Percentiles rank a stretch among this genome's conserved stretches.
Evolutionary conservation across 2,113 vertebrate genomes (phyloP).

Genomic region (Hippocampus barbouri): DNA sequence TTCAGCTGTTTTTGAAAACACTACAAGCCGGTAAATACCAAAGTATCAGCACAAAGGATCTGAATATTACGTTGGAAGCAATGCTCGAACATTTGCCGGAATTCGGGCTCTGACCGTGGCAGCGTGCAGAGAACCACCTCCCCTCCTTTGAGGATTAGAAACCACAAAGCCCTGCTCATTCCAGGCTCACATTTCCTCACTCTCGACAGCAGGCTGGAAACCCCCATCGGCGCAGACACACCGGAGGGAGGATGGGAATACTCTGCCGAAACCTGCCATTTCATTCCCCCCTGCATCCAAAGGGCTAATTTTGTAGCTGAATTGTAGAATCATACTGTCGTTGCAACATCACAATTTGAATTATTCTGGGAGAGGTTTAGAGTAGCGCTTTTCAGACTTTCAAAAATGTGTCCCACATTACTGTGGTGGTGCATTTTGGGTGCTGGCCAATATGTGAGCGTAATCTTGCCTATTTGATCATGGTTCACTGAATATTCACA

Average conservation of each 20-base stretch:
- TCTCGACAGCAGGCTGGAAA: constrained; percentile 42
- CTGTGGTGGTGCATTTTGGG: constrained; percentile 3
- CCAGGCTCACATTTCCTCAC: constrained; percentile 44
- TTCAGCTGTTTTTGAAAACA: constrained; percentile 4
- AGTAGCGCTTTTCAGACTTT: not conserved
- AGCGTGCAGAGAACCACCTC: constrained; percentile 14
- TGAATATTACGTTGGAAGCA: constrained; percentile 12
- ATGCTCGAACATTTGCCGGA: constrained; percentile 5
- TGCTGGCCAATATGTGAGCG: not conserved
- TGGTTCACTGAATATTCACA: not conserved
- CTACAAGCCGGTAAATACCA: not conserved
- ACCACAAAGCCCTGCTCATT: constrained; percentile 58
- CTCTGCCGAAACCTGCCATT: not conserved
- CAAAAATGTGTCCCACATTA: constrained; percentile 17
- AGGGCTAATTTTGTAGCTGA: not conserved
- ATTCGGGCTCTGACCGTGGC: constrained; percentile 17
- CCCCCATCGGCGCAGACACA: constrained; percentile 33
- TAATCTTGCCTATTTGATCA: not conserved
- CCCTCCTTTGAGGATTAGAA: constrained; percentile 52
- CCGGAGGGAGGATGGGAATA: constrained; percentile 6
- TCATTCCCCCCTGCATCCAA: not conserved
- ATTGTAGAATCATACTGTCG: not conserved
- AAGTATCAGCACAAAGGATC: not conserved
- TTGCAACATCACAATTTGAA: constrained; percentile 3
- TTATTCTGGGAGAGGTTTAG: constrained; percentile 6